phyloP scores from a whole-genome alignment of 2,113 vertebrate genomes.

The Phalacrocorax carbo region DNA sequence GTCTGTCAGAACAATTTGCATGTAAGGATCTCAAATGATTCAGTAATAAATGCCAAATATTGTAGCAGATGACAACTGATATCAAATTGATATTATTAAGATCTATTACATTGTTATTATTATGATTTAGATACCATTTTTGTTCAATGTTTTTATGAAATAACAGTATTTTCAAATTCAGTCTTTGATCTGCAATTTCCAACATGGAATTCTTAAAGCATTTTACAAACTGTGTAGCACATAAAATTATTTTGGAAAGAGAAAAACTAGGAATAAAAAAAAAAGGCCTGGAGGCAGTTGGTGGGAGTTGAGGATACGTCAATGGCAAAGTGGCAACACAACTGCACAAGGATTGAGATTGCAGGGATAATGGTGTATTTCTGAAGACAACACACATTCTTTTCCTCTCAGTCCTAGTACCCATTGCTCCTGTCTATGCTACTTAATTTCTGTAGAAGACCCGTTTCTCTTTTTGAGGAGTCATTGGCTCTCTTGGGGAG shows the following conservation, averaged over 20 bases:
- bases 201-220: neutral
- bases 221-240: neutral
- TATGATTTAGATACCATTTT: neutral
- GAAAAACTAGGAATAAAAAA: neutral
- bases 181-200: neutral
- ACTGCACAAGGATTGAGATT: neutral
- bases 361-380: neutral
- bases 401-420: neutral
- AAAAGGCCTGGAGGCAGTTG: neutral
- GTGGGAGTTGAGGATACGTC: neutral
- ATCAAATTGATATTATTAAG: neutral
- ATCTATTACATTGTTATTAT: neutral
- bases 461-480: neutral
- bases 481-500: neutral
- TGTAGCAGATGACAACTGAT: neutral
- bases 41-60: neutral
- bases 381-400: neutral
- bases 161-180: neutral
- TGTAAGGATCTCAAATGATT: conserved; percentile 8
- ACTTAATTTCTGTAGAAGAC: neutral
- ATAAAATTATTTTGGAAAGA: neutral
- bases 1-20: conserved; percentile 18
- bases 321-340: neutral
- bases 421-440: neutral
- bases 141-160: neutral